Evolutionary conservation across 2,888 invertebrate genomes (phyloP), one percentile per base, ranked within the genome.

Genomic region (Pterobdella sp.): DNA sequence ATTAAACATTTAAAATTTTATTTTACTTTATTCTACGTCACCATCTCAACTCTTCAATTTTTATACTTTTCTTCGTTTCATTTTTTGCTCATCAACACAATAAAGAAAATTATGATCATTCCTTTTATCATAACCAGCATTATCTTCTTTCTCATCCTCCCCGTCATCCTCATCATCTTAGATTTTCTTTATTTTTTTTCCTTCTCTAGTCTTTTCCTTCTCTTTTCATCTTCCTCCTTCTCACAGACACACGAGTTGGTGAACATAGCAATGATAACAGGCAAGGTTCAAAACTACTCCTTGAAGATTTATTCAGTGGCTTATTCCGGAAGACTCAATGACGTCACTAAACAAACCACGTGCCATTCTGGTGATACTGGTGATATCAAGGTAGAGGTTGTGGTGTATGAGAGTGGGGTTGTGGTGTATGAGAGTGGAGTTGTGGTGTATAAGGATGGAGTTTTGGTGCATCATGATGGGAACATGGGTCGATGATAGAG

Each of bases 291-390:
- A 76, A 92, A 93, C 1, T 93, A 93, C 80, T 92, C 94, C 26
- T 91, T 96, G 91, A 92, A 93, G 85, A 92, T 96, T 78, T 91
- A 93, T 84, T 92, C 94, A 79, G 94, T 96, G 67, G 93, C 93
- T 64, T 92, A 94, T 83, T 91, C 92, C 0, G 94, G 94, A 26
- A 91, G 92, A 85, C 91, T 94, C 7, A 93, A 93, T 74, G 95
- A 96, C 85, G 94, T 96, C 78, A 95, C 95, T 32, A 86, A 93
- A 76, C 93, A 94, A 84, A 92, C 94, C 78, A 93, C 93, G 74
- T 96, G 95, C 83, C 91, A 92, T 82, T 94, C 94, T 2, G 91
- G 93, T 80, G 94, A 96, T 83, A 93, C 94, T 84, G 93, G 93
- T 81, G 94, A 94, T 36, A 88, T 96, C 74, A 95, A 96, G 90